A percentile compares a stretch with the other conserved stretches of the same genome.
phyloP scores from a whole-genome alignment of 2,888 invertebrate species.

The Nudaria mundana region DNA sequence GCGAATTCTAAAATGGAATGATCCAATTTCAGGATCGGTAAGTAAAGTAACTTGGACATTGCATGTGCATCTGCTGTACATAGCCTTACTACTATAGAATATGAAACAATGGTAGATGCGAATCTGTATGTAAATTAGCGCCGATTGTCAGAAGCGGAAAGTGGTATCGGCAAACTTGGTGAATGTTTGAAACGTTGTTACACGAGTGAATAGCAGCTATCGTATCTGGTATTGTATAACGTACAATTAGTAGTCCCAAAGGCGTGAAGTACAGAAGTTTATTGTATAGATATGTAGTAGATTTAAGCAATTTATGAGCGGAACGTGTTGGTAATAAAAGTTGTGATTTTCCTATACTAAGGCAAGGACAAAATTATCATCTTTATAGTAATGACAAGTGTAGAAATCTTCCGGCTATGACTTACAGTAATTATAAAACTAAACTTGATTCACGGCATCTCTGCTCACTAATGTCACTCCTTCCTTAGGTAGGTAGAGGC shows the following conservation, averaged over 20 bases:
- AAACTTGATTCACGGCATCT: no score
- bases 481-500: no score
- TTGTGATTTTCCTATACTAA: neutral
- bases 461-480: no score
- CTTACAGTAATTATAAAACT: no score
- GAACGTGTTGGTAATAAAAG: conserved; percentile 1
- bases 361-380: conserved; percentile 4
- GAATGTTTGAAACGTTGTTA: conserved; percentile 25
- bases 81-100: conserved; percentile 18
- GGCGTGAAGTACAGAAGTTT: conserved; percentile 2
- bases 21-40: neutral
- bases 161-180: conserved; percentile 31
- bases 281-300: conserved; percentile 1
- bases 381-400: neutral
- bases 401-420: neutral
- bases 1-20: neutral
- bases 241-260: conserved; percentile 2
- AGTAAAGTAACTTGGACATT: neutral
- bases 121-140: conserved; percentile 44
- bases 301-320: conserved; percentile 6
- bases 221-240: conserved; percentile 5
- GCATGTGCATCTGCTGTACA: conserved; percentile 8
- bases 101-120: conserved; percentile 45
- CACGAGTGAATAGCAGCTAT: conserved; percentile 7
- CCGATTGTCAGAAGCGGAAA: conserved; percentile 26